Evolutionary conservation across 1,140 invertebrate species (phyloP), one percentile per base, ranked within the genome.

Genomic region (Chymomyza costata): DNA sequence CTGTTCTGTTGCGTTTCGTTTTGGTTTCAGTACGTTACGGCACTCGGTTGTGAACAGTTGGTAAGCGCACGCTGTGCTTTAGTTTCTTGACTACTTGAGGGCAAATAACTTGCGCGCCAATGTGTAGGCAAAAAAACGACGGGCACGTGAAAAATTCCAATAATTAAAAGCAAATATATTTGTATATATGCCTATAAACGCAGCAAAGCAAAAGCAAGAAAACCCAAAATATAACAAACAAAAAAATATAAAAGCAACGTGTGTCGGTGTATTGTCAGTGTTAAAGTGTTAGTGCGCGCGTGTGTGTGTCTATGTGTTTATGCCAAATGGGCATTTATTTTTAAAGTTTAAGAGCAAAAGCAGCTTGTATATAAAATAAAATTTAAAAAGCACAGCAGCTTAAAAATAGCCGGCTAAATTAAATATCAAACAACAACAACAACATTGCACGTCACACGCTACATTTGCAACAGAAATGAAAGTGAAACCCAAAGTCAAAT

Each of bases 1-100:
- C 5, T 1, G 6, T 41, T 17, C 14, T 62, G 59, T 55, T 55
- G 46, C n/a, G n/a, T n/a, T n/a, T 60, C 60, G 53, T 57, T 70
- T 70, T 62, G 46, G 19, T 30, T 41, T 59, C 52, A 60, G 57
- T 78, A 76, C 63, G 71, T 71, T 52, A 78, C 66, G 71, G 54
- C 48, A 49, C 51, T 52, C 67, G 71, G 66, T 64, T 66, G 3
- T 25, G 8, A n/a, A n/a, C n/a, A n/a, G n/a, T n/a, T n/a, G n/a
- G n/a, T n/a, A n/a, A n/a, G n/a, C n/a, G n/a, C n/a, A n/a, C n/a
- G n/a, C 3, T 25, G 21, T 25, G 21, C 8, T 8, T 25, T 8
- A 25, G 3, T 25, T 25, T 25, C 21, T 25, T n/a, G 21, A 3
- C 8, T 25, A 25, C 8, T 25, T 25, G 21, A 25, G 8, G 3